Evolutionary conservation across 1,140 invertebrate genomes (phyloP), one percentile per base, ranked within the genome.

Genomic region (Heliconius nattereri): DNA sequence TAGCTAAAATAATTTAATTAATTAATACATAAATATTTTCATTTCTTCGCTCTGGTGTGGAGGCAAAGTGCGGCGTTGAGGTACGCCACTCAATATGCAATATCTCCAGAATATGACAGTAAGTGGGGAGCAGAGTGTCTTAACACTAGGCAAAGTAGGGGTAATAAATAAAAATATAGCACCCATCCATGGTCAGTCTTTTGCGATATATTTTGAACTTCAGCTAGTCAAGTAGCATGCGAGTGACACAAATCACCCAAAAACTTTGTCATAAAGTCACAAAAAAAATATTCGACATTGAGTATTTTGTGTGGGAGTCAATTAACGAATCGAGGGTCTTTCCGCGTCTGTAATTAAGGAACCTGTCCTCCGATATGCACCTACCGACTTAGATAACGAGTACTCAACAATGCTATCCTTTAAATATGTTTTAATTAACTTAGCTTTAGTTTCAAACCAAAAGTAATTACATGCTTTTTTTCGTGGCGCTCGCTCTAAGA

Each of bases 261-360:
- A 66, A 66, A 66, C 60, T 13, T 66, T 66, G 60, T 66, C 60
- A 66, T 26, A 29, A 66, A 26, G 19, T 29, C 40, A 81, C 19
- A 73, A 77, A 81, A 60, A 73, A 76, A 73, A 57, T 32, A 35
- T 81, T 78, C 29, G 76, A 73, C 66, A 76, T 71, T 66, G 77
- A 71, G 45, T 45, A n/a, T 26, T 45, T 79, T 76, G 73, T 74
- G 73, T 79, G 52, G 78, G 73, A 79, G 78, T 79, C 78, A 79
- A 79, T 79, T 79, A 79, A 75, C 73, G 66, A 74, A 40, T 79
- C 66, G 35, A 37, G 71, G 23, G 77, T 73, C 74, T 60, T 79
- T 76, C 78, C 73, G 78, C 35, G 60, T 75, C 57, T 19, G 70
- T 79, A 79, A 79, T 79, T 75, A 79, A 79, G 74, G 29, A 45